phyloP scores from a whole-genome alignment of 1,140 invertebrate species.

The Helicoverpa armigera region DNA sequence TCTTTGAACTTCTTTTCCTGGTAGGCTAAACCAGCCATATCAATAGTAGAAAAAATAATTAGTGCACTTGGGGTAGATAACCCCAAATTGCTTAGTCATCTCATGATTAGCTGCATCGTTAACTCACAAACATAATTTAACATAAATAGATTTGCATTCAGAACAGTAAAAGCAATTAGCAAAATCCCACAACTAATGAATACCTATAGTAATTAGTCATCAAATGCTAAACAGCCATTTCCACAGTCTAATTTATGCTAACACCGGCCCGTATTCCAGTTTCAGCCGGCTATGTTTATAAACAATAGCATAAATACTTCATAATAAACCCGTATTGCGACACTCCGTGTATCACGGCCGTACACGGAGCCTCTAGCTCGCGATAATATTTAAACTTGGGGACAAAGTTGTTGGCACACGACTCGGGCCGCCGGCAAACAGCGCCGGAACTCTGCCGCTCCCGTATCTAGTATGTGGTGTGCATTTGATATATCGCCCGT shows the following conservation, averaged over 20 bases:
- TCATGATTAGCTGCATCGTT: neutral
- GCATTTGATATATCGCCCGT: constrained; percentile 45
- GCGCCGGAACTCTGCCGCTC: constrained; percentile 37
- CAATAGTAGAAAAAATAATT: no score
- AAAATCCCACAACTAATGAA: constrained; percentile 1
- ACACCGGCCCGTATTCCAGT: constrained; percentile 31
- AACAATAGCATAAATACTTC: constrained; percentile 41
- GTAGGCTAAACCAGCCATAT: no score
- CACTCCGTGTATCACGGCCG: constrained; percentile 40
- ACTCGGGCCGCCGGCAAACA: constrained; percentile 43
- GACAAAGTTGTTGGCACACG: constrained; percentile 55
- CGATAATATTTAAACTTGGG: constrained; percentile 56
- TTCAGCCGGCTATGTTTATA: constrained; percentile 41
- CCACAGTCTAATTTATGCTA: constrained; percentile 41
- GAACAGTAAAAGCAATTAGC: neutral
- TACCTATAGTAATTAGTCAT: constrained; percentile 22
- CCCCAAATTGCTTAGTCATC: no score
- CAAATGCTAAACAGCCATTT: constrained; percentile 22
- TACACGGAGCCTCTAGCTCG: constrained; percentile 28
- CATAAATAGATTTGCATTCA: neutral
- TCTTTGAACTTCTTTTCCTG: no score
- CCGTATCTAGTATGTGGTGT: constrained; percentile 43
- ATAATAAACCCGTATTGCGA: constrained; percentile 51
- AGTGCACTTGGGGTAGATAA: no score
- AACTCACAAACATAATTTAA: neutral